These are phyloP conservation scores for Anarsia innoxiella DNA, from an alignment of 2,888 invertebrate genomes.

Conservation along the genomic window DNA sequence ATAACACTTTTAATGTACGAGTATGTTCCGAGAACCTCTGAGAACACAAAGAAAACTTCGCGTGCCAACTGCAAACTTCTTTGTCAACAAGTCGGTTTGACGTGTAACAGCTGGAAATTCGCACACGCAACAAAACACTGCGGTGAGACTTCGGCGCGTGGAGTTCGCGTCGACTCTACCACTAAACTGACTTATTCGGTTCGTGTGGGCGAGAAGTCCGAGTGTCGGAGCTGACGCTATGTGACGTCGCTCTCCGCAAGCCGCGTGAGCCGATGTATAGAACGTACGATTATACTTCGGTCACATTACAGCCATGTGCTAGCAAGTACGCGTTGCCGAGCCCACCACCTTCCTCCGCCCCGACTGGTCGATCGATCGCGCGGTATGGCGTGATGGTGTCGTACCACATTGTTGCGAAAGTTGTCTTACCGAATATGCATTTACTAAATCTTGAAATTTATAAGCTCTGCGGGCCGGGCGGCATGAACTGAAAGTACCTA, in stretches of 20 bases:
- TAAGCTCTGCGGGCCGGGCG: too few species aligned
- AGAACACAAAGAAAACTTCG: conserved; percentile 21
- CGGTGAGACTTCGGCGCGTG: conserved; percentile 41
- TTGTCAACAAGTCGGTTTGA: conserved; percentile 29
- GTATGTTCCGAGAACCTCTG: conserved; percentile 21
- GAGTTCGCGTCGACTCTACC: conserved; percentile 40
- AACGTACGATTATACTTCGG: conserved; percentile 20
- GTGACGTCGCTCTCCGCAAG: conserved; percentile 36
- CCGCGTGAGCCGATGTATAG: conserved; percentile 27
- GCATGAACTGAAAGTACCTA: too few species aligned
- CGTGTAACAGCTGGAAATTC: conserved; percentile 24
- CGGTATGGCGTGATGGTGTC: conserved; percentile 64
- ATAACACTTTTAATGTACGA: too few species aligned
- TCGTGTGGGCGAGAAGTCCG: conserved; percentile 26
- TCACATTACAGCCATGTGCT: conserved; percentile 29
- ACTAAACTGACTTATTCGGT: conserved; percentile 32
- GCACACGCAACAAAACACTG: conserved; percentile 32
- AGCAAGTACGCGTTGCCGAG: conserved; percentile 8
- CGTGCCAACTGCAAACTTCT: conserved; percentile 16
- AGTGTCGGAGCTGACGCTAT: conserved; percentile 37
- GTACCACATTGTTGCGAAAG: conserved; percentile 57
- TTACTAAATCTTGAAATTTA: too few species aligned
- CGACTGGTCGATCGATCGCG: conserved; percentile 39
- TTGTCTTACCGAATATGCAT: conserved; percentile 15
- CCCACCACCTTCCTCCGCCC: conserved; percentile 2